A percentile compares a stretch with the other conserved stretches of the same genome.
These are phyloP conservation scores for Coryphaenoides rupestris DNA, from an alignment of 2,113 vertebrate genomes.

Conservation along the genomic window DNA sequence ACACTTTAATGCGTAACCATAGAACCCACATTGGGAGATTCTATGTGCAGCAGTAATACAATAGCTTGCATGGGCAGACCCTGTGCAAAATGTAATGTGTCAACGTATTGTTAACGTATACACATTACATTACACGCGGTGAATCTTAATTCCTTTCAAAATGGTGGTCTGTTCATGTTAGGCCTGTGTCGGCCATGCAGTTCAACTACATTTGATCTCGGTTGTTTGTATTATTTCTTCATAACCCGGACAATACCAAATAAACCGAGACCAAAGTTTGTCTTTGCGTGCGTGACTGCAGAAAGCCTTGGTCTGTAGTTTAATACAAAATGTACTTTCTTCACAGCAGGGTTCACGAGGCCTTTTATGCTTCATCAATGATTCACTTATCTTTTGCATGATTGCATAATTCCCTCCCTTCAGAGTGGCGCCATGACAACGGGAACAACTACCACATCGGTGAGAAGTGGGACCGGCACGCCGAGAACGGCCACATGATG, in stretches of 20 bases:
- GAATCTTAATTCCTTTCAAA: too few relatives aligned
- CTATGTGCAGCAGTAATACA: slow-evolving; percentile 19
- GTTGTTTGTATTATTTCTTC: slow-evolving; percentile 49
- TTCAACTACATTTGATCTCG: slow-evolving; percentile 16
- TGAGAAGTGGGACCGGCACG: slow-evolving; percentile 91
- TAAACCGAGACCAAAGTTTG: slow-evolving; percentile 40
- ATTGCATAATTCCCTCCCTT: neutral
- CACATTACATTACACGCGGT: too few relatives aligned
- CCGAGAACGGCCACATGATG: slow-evolving; percentile 94
- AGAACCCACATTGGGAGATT: slow-evolving; percentile 20
- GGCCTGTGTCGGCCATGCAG: slow-evolving; percentile 11
- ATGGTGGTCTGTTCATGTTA: slow-evolving; percentile 38
- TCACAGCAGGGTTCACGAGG: neutral
- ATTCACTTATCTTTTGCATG: neutral
- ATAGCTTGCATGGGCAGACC: slow-evolving; percentile 41
- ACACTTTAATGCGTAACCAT: slow-evolving; percentile 26
- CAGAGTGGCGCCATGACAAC: slow-evolving; percentile 96
- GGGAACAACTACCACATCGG: slow-evolving; percentile 90
- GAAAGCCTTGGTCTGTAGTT: neutral
- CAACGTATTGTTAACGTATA: neutral
- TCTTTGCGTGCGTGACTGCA: slow-evolving; percentile 4
- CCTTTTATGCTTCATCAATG: neutral
- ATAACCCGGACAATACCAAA: slow-evolving; percentile 53
- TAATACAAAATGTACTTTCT: neutral
- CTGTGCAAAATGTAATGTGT: neutral